A percentile compares a stretch with the other conserved stretches of the same genome.
These are phyloP conservation scores for Lysandra coridon DNA, from an alignment of 2,888 invertebrate genomes.

Conservation along the genomic window DNA sequence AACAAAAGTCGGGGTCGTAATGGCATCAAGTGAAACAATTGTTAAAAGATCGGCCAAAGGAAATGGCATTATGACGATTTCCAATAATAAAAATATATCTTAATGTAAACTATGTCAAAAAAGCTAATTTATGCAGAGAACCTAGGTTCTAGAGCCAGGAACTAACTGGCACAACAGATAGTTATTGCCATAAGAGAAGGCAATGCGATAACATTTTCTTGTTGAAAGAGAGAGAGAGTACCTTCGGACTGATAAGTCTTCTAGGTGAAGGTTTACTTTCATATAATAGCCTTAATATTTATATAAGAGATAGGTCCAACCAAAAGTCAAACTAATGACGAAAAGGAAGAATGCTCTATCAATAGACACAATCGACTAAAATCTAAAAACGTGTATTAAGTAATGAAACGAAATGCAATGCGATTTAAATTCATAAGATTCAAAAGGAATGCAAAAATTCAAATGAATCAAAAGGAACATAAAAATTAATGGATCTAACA, in stretches of 20 bases:
- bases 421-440: background rate
- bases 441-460: background rate
- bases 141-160: too few relatives aligned
- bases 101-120: too few relatives aligned
- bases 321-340: background rate
- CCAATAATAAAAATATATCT: too few relatives aligned
- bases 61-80: background rate
- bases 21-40: conserved; percentile 9
- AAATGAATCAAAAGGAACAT: background rate
- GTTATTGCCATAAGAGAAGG: too few relatives aligned
- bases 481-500: background rate
- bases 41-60: background rate
- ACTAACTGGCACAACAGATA: too few relatives aligned
- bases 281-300: background rate
- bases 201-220: too few relatives aligned
- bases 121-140: too few relatives aligned
- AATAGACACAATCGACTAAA: too few relatives aligned
- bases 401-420: background rate
- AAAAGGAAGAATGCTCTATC: background rate
- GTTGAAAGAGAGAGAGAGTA: too few relatives aligned
- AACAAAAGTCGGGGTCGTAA: conserved; percentile 9
- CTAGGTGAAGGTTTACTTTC: too few relatives aligned
- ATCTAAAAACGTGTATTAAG: too few relatives aligned
- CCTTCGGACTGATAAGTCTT: too few relatives aligned
- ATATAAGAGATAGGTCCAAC: background rate